Base-by-base conservation (phyloP, 35 echinoderm and acorn worm species). In the Heliocidaris erythrogramma region DNA sequence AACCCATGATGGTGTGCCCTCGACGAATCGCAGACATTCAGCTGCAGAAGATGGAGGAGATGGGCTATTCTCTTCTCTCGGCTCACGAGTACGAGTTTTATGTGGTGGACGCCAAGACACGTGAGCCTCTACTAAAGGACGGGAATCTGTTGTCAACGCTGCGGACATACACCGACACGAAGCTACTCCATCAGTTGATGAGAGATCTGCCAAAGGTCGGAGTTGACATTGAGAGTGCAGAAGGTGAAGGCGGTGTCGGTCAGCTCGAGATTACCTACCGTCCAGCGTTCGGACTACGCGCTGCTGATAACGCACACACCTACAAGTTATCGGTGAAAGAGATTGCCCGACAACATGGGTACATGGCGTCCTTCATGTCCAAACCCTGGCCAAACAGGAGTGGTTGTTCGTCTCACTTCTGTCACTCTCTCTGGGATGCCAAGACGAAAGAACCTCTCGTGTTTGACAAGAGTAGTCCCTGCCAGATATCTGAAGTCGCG, bases 11-110 rank as follows among this genome's bases (percentile, higher is more conserved):
- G 24, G 90, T 93, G 35, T 93, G 90, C 42, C 96, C 96, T 85
- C 78, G 96, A 21, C 87, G 90, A 48, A 96, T 97, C 69, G 96
- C 96, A 47, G 84, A 93, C 42, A 94, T 65, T 9, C 96, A 97
- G 65, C 92, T 97, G 32, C 85, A 96, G 32, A 84, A 86, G 31
- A 60, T 97, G 17, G 88, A 96, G 90, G 90, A 50, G 13, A 94
- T 97, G 93, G 95, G 93, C 5, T 93, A 96, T 48, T 95, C 95
- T 32, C 89, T 97, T 27, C 86, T 97, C 18, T 97, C 96, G 31
- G 94, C 96, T 6, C 95, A 95, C 30, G 96, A 95, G 49, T 97
- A 97, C 49, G 96, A 97, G 92, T 97, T 97, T 56, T 94, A 97
- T 59, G 94, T 96, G 13, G 94, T 95, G 86, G 85, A 95, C 29